Evolutionary conservation across 2,113 vertebrate species (phyloP), one percentile per base, ranked within the genome.

Genomic region (Cebidichthys violaceus): DNA sequence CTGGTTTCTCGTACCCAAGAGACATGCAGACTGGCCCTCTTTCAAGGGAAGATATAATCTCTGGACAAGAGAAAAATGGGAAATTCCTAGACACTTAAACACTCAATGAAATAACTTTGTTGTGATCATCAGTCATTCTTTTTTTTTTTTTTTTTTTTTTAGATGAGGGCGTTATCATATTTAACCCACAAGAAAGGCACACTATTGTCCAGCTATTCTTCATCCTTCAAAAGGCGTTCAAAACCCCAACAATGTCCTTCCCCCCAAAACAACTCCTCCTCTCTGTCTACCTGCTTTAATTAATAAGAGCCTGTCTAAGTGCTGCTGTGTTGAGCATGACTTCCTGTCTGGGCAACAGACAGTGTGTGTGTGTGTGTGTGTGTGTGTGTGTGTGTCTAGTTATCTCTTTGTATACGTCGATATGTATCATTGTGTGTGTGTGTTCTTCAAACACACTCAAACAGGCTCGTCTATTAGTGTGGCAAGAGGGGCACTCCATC

Each of bases 281-380:
- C 83, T 79, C 47, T 65, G 83, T 84, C 81, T 89, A 85, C 77
- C 82, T 79, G 75, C 33, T 77, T 20, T 68, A 78, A 85, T 82
- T 47, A 78, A 74, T 55, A 78, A 70, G 50, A 75, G 64, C 18
- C 55, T 8, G 62, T 55, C 45, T 55, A 52, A 70, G 59, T 35
- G 55, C 31, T 3, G 10, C 55, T 20, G 45, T 60, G 52, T 41
- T 50, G 17, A 84, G 64, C 57, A 61, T 43, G 45, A 75, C 9
- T 57, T 39, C 70, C 62, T 84, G 78, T 82, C 74, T 88, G 54
- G 24, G 54, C 60, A 54, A 18, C 52, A 79, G 73, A 57, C 22
- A 35, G 43, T 13, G 24, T 55, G 27, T 47, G 35, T 77, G 13
- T 80, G 41, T 1, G 22, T 41, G 24, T 57, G 27, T 47, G 35